Evolutionary conservation across 2,113 vertebrate genomes (phyloP).

Genomic region (Hemiscyllium ocellatum): DNA sequence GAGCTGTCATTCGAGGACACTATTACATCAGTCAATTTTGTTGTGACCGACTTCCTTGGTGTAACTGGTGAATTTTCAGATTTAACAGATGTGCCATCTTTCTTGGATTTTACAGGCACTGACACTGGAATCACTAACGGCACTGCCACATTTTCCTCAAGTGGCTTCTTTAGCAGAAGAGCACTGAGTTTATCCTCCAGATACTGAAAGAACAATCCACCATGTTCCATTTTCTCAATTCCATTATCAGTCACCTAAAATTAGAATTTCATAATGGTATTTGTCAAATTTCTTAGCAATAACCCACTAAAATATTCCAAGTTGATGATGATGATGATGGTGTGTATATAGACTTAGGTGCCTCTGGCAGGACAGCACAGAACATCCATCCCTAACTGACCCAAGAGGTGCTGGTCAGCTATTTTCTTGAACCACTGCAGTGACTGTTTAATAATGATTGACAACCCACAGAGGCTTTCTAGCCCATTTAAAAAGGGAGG

Average conservation of each 20-base stretch:
- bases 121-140: conserved; percentile 49
- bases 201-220: conserved; percentile 31
- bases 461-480: no score
- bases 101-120: conserved; percentile 42
- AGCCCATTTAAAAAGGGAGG: not conserved
- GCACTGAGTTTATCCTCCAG: conserved; percentile 28
- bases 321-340: no score
- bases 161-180: conserved; percentile 33
- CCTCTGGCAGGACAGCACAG: not conserved
- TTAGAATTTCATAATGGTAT: conserved; percentile 1
- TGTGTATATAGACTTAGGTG: not conserved
- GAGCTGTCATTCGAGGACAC: not conserved
- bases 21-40: not conserved
- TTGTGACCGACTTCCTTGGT: conserved; percentile 1
- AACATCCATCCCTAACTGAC: not conserved
- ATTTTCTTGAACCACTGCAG: not conserved
- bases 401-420: not conserved
- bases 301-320: not conserved
- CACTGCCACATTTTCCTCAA: not conserved
- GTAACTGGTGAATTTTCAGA: not conserved
- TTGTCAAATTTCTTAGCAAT: not conserved
- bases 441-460: not conserved
- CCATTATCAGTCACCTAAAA: conserved; percentile 20
- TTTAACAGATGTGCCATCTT: not conserved
- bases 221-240: conserved; percentile 32